Conservation (phyloP, 2,113 vertebrate species). For the human region GRCh38 chr20:58201501-58202000, state of each 20-base stretch:
- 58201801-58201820: fast-evolving
- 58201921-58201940: background rate
- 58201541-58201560: background rate
- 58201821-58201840: fast-evolving
- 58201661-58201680: background rate
- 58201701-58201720: background rate
- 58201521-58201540: background rate
- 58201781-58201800: fast-evolving
- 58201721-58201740: background rate
- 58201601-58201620: background rate
- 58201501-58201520: background rate
- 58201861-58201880: background rate
- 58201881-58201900: background rate
- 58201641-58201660: fast-evolving
- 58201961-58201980: background rate
- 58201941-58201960: too few species aligned
- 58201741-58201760: background rate
- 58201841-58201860: too few species aligned
- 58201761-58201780: fast-evolving
- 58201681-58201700: background rate
- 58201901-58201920: too few species aligned
- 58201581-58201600: background rate
- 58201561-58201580: background rate
- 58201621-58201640: too few species aligned
- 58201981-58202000: background rate